These are phyloP conservation scores for Nemurella pictetii DNA, from an alignment of 2,888 invertebrate genomes.

Conservation along the genomic window DNA sequence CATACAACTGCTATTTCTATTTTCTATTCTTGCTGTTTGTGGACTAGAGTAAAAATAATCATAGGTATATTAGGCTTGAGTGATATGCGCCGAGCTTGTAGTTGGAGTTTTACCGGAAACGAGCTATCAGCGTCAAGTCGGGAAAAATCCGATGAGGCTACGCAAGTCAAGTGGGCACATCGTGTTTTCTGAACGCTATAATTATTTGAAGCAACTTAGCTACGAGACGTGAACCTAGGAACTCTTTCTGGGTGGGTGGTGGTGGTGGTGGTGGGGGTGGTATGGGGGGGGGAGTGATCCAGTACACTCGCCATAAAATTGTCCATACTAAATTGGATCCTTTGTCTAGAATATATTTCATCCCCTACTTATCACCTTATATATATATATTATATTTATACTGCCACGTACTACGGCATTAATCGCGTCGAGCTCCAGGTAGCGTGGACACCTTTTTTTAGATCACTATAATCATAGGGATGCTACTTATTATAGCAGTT, in stretches of 20 bases:
- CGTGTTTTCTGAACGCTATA: not conserved
- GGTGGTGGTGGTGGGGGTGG: not conserved
- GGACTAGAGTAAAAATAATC: too few species aligned
- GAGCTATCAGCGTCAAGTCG: not conserved
- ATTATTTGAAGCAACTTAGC: not conserved
- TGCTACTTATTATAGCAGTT: not conserved
- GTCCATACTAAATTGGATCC: not conserved
- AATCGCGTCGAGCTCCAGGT: not conserved
- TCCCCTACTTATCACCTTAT: not conserved
- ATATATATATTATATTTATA: too few species aligned
- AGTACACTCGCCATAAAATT: not conserved
- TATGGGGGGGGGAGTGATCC: not conserved
- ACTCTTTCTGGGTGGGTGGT: not conserved
- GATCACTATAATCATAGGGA: not conserved
- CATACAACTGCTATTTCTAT: too few species aligned
- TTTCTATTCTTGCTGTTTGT: too few species aligned
- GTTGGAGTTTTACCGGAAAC: not conserved
- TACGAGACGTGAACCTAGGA: not conserved
- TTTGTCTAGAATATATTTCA: not conserved
- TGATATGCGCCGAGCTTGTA: too few species aligned
- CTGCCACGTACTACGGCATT: not conserved
- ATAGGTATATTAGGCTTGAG: too few species aligned
- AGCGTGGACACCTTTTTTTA: not conserved
- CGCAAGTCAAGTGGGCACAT: not conserved
- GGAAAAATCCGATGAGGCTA: not conserved